Base-by-base conservation (phyloP, 2,113 vertebrate species). In the Indri indri region DNA sequence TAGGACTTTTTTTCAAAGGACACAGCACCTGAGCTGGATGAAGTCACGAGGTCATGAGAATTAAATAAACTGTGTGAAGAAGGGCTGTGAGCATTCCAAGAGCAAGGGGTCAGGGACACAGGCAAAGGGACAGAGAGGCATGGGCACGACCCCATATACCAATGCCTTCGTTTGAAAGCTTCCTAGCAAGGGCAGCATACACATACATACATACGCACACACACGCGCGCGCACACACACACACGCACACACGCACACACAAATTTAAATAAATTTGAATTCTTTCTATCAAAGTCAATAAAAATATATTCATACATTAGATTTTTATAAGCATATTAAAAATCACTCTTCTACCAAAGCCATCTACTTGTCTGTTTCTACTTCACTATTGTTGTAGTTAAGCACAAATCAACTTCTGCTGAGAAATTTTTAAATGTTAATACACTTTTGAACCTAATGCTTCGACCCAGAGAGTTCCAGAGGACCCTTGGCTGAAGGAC, bases 291-390 rank as follows among this genome's bases (percentile, higher is more conserved):
- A 65, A 70, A 63, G 57, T 42, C 30, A 95, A n/a, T 42, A 71
- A 91, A 91, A 91, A 66, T 57, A 42, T 6, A 93, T 34, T 23
- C 61, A 54, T 23, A 63, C 4, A 84, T 68, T 30, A 10, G 13
- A 37, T 70, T 85, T 94, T 79, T 25, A 34, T 81, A 94, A 89
- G 73, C 34, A 91, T 85, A 85, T 70, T 52, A 84, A 96, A 94
- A 83, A 61, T 80, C 12, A 25, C 32, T 79, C 45, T 95, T 79
- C 45, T 66, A 76, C 6, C 37, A 84, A 86, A 61, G 25, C 23
- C 34, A 68, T 50, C 54, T 61, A 13, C 6, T 70, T 59, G 22
- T 83, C 27, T 83, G 34, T 90, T 71, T 71, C 47, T 63, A 50
- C 47, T 86, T 77, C 66, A 3, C 23, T 94, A 76, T 90, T n/a